These are phyloP conservation scores for Campylorhamphus procurvoides DNA, from an alignment of 2,113 vertebrate genomes.

Conservation along the genomic window DNA sequence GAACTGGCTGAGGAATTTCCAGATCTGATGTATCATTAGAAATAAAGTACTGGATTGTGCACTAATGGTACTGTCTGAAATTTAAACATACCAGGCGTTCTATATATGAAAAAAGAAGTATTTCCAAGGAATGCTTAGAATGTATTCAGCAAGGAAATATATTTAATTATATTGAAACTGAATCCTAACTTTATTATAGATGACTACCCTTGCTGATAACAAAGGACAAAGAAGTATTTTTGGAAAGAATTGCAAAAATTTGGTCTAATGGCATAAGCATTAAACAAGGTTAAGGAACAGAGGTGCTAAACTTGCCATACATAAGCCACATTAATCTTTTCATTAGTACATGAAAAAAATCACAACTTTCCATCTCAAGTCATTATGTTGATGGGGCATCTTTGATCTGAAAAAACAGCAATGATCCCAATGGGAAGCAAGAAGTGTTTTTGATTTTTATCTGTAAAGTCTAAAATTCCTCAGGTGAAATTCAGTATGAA, in stretches of 20 bases:
- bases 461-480: conserved; percentile 83
- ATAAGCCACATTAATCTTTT: conserved; percentile 58
- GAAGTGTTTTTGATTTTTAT: conserved; percentile 82
- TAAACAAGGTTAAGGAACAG: conserved; percentile 44
- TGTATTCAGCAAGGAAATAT: conserved; percentile 68
- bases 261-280: background rate
- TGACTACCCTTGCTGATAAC: conserved; percentile 20
- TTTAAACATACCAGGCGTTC: conserved; percentile 70
- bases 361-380: conserved; percentile 51
- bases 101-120: conserved; percentile 60
- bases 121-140: conserved; percentile 76
- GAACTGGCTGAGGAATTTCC: conserved; percentile 48
- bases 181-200: conserved; percentile 73
- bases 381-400: conserved; percentile 57
- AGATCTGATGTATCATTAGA: conserved; percentile 44
- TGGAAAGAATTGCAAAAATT: conserved; percentile 54
- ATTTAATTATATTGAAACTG: conserved; percentile 76
- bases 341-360: conserved; percentile 48
- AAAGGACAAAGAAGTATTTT: conserved; percentile 30
- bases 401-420: conserved; percentile 77
- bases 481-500: conserved; percentile 84
- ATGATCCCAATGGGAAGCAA: conserved; percentile 78
- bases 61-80: conserved; percentile 64
- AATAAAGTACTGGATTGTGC: conserved; percentile 53
- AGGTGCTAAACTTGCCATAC: conserved; percentile 31